Base-by-base conservation (phyloP, 1,140 invertebrate species). In the Bombus breviceps region DNA sequence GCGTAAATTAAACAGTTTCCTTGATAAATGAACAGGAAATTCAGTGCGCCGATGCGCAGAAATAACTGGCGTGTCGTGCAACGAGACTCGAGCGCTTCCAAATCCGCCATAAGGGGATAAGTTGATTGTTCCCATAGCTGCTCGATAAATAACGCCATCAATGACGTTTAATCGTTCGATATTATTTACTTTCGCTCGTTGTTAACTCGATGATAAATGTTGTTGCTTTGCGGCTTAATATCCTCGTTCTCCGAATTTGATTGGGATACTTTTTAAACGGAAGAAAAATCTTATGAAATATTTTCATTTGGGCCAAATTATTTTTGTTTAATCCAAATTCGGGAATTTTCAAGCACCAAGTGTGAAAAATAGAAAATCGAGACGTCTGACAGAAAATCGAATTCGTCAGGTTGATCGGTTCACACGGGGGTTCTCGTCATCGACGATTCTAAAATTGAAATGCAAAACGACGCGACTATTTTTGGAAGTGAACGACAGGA, bases 1-100 rank as follows among this genome's bases (percentile, higher is more conserved):
- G 15, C 39, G 74, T 77, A 75, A 77, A 83, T 83, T 41, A 83
- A 83, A 83, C 73, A 66, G 28, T 77, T 68, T 34, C 43, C 62
- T 39, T 32, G 81, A 47, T 37, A 77, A 57, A 83, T 69, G 81
- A 69, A 69, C 34, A 25, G 81, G 43, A 22, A 77, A 77, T 83
- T 32, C 57, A 57, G 66, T 22, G n/a, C n/a, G 28, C 39, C n/a
- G 25, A 47, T 39, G 47, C 15, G 37, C 37, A n/a, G 43, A 13
- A 75, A 82, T 75, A 82, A 66, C 81, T 57, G 43, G 8, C 37
- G 71, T 34, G 0, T 43, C 34, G 69, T n/a, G 15, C 37, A 74
- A 22, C 9, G 25, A 37, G 37, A 9, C 53, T 4, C 34, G 47
- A 28, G 66, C 10, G 41, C 41, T 85, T 79, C 53, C 34, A 28